Percentiles rank a stretch among this genome's conserved stretches.
phyloP scores from a whole-genome alignment of 1,140 invertebrate species.

The Periplaneta americana region DNA sequence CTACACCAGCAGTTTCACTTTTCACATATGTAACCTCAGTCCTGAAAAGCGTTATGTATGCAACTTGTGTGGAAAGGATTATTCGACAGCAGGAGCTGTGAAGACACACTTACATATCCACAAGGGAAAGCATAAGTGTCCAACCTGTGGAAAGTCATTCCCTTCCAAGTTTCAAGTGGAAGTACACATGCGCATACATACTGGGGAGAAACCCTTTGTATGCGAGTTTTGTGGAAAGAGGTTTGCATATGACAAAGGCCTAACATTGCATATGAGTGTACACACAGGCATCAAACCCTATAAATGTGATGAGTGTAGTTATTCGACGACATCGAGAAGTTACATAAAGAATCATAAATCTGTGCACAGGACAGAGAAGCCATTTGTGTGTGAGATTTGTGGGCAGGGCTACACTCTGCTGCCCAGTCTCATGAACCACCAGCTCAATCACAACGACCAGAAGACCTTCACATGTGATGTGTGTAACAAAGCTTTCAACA shows the following conservation, averaged over 20 bases:
- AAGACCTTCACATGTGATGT: conserved; percentile 15
- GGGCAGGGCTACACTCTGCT: neutral
- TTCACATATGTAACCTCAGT: conserved; percentile 3
- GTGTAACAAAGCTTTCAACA: conserved; percentile 24
- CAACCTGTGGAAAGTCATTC: conserved; percentile 1
- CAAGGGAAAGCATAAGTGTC: neutral
- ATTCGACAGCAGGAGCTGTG: conserved; percentile 36
- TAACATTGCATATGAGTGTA: neutral
- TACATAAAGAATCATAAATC: neutral
- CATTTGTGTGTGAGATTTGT: conserved; percentile 4
- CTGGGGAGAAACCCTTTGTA: conserved; percentile 21
- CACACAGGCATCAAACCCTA: neutral
- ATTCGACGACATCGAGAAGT: neutral
- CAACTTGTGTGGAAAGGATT: conserved; percentile 42
- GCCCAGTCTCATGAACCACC: neutral
- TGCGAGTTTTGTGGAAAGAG: conserved; percentile 23
- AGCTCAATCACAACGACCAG: neutral
- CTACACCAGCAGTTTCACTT: neutral
- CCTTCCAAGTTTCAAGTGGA: conserved; percentile 37
- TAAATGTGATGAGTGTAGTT: neutral
- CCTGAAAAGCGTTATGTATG: conserved; percentile 30
- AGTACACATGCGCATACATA: conserved; percentile 10
- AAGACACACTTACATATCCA: conserved; percentile 36
- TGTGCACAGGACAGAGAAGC: neutral
- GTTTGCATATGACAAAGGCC: conserved; percentile 9